phyloP scores from a whole-genome alignment of 1,140 invertebrate genomes.

The Tribolium madens region DNA sequence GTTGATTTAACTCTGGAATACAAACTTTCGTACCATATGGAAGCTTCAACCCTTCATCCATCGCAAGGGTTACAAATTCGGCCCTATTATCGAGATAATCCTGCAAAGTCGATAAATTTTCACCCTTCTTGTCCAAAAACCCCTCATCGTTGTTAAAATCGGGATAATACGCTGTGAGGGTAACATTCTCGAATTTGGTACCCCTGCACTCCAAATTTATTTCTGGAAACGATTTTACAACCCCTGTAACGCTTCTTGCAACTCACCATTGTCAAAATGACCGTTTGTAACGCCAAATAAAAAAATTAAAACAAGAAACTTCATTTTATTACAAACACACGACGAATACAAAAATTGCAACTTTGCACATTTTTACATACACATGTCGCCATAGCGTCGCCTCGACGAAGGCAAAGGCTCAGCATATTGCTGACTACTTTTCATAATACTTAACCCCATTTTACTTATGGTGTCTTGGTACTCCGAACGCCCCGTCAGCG shows the following conservation, averaged over 20 bases:
- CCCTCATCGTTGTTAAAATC: conserved; percentile 65
- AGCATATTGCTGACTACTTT: conserved; percentile 71
- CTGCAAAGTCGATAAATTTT: conserved; percentile 66
- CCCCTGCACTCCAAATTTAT: conserved; percentile 61
- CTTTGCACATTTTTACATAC: conserved; percentile 59
- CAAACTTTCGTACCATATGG: conserved; percentile 67
- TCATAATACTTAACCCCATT: conserved; percentile 70
- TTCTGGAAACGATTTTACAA: conserved; percentile 50
- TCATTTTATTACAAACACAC: conserved; percentile 19
- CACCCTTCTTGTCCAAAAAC: conserved; percentile 65
- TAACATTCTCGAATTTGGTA: conserved; percentile 64
- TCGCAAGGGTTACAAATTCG: conserved; percentile 67
- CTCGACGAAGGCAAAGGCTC: conserved; percentile 72
- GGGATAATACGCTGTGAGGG: conserved; percentile 68
- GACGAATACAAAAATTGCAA: neutral
- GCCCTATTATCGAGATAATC: conserved; percentile 68
- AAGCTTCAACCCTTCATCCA: conserved; percentile 65
- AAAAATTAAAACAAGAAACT: neutral
- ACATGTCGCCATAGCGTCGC: conserved; percentile 67
- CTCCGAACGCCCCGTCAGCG: conserved; percentile 70
- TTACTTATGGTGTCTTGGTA: conserved; percentile 72
- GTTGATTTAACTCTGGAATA: conserved; percentile 68
- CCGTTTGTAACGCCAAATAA: neutral
- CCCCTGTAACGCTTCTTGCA: neutral
- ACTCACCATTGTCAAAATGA: conserved; percentile 50